Conservation (phyloP, 2,888 invertebrate genomes). For the Lepetodrilus schrolli region DNA sequence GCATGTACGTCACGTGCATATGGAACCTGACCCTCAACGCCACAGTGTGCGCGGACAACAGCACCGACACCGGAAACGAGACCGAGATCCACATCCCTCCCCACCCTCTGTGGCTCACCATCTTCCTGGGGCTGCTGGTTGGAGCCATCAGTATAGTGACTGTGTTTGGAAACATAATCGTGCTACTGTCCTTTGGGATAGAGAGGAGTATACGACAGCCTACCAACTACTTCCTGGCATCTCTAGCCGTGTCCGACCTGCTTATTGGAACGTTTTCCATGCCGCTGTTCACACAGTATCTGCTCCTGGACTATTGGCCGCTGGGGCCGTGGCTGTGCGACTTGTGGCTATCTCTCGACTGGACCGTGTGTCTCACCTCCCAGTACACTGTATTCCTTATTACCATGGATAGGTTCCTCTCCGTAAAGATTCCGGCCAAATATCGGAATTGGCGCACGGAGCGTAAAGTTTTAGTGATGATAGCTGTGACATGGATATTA, state of each 20-base stretch:
- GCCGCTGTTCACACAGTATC: conserved; percentile 98
- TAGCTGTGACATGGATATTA: conserved; percentile 96
- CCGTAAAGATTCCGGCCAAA: conserved; percentile 97
- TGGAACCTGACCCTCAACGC: conserved; percentile 35
- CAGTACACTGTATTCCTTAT: conserved; percentile 99
- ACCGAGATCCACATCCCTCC: conserved; percentile 27
- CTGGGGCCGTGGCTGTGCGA: conserved; percentile 96
- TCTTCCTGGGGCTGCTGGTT: conserved; percentile 89
- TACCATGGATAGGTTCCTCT: conserved; percentile 98
- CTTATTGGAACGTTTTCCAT: conserved; percentile 98
- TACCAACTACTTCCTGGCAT: conserved; percentile 99
- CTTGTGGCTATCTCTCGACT: conserved; percentile 98
- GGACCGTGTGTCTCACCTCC: conserved; percentile 98
- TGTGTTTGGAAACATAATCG: conserved; percentile 95
- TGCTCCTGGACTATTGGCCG: conserved; percentile 97
- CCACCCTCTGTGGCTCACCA: conserved; percentile 91
- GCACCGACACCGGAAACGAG: background rate
- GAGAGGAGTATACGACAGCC: conserved; percentile 93
- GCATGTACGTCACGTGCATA: conserved; percentile 26
- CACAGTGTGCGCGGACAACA: conserved; percentile 20
- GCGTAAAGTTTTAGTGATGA: conserved; percentile 92
- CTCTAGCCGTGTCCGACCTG: conserved; percentile 96
- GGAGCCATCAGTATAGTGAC: conserved; percentile 92
- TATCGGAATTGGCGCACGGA: conserved; percentile 98
- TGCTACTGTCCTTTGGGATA: conserved; percentile 94